Percentiles rank a stretch among this genome's conserved stretches.
Conservation (phyloP, 2,113 vertebrate species). For the Fukomys damarensis region DNA sequence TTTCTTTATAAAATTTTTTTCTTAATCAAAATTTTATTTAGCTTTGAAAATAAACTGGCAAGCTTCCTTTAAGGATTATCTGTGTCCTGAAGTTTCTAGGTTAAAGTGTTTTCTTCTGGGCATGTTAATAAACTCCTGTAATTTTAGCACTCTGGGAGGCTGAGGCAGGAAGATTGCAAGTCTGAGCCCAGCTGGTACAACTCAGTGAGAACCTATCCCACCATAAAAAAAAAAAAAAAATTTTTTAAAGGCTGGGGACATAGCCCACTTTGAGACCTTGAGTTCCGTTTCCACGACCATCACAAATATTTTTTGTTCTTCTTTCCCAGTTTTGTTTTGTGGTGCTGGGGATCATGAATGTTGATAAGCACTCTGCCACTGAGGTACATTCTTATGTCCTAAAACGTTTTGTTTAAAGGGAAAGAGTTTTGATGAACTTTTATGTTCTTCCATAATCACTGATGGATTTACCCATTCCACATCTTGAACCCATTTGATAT, state of each 20-base stretch:
- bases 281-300: background rate
- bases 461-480: background rate
- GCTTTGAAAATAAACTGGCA: conserved; percentile 2
- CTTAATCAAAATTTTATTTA: conserved; percentile 31
- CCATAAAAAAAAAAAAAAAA: background rate
- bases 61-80: conserved; percentile 1
- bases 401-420: background rate
- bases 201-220: background rate
- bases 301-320: background rate
- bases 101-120: background rate
- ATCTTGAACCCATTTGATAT: conserved; percentile 9
- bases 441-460: background rate
- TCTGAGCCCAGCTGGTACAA: background rate
- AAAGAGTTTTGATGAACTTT: background rate
- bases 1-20: background rate
- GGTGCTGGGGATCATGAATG: background rate
- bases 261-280: background rate
- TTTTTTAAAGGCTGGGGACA: background rate
- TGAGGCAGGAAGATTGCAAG: background rate
- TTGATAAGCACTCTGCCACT: background rate
- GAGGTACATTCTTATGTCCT: background rate
- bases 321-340: background rate
- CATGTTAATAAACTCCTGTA: background rate
- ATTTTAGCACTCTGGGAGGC: background rate
- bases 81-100: background rate